phyloP scores from a whole-genome alignment of 2,888 invertebrate species.

The Microplitis deprimator region DNA sequence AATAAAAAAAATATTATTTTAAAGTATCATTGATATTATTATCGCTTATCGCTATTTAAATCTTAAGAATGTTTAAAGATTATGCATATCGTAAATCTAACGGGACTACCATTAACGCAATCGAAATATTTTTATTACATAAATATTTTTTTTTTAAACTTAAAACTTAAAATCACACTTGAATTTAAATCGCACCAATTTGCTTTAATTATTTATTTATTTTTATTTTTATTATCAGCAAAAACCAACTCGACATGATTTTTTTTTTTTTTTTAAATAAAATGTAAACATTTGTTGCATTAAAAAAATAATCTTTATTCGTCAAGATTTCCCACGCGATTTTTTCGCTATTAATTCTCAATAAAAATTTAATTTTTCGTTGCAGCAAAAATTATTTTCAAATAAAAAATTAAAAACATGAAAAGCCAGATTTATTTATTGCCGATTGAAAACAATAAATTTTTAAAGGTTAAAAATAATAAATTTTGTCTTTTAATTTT shows the following conservation, averaged over 20 bases:
- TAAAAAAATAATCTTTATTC: no score
- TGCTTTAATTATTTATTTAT: background rate
- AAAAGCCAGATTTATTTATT: background rate
- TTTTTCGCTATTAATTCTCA: no score
- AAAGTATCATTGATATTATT: no score
- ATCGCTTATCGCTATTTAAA: no score
- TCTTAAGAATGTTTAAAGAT: no score
- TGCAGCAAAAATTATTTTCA: no score
- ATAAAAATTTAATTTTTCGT: no score
- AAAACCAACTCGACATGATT: background rate
- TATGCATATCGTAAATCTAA: background rate
- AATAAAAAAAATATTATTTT: no score
- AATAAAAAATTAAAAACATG: no score
- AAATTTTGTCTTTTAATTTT: conserved; percentile 8
- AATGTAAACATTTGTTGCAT: no score
- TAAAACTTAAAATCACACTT: background rate
- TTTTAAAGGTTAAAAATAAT: background rate
- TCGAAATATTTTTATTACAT: background rate
- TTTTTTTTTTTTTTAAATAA: no score
- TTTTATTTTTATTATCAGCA: background rate
- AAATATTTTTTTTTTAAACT: background rate
- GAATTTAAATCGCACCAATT: background rate
- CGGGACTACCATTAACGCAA: background rate
- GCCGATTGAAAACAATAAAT: background rate
- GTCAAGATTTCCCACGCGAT: no score